A percentile compares a stretch with the other conserved stretches of the same genome.
These are phyloP conservation scores for Dendrolimus pini DNA, from an alignment of 2,888 invertebrate species.

Conservation along the genomic window DNA sequence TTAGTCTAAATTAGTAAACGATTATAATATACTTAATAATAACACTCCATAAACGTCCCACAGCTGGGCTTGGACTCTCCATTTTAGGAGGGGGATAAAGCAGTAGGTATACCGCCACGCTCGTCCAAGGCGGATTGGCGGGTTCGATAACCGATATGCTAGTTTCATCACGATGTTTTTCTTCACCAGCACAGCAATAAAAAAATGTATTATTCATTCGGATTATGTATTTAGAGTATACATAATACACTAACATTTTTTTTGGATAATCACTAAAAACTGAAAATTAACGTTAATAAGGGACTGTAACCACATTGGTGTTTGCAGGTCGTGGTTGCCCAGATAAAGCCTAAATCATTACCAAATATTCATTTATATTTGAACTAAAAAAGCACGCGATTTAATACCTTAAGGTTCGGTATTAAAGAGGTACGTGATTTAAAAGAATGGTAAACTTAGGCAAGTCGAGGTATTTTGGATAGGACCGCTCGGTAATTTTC, in stretches of 20 bases:
- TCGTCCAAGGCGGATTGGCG: too few species aligned
- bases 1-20: too few species aligned
- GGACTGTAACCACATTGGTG: constrained; percentile 44
- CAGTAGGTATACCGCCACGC: too few species aligned
- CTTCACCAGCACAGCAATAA: too few species aligned
- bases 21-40: too few species aligned
- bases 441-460: constrained; percentile 22
- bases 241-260: constrained; percentile 10
- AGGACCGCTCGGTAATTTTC: constrained; percentile 57
- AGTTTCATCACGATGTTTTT: too few species aligned
- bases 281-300: constrained; percentile 46
- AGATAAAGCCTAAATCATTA: constrained; percentile 47
- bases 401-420: constrained; percentile 19
- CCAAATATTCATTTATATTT: constrained; percentile 13
- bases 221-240: too few species aligned
- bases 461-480: constrained; percentile 46
- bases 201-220: too few species aligned
- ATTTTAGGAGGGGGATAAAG: too few species aligned
- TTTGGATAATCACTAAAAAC: constrained; percentile 23
- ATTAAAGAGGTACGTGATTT: constrained; percentile 12
- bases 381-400: constrained; percentile 12
- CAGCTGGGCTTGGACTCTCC: too few species aligned
- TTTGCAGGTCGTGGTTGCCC: constrained; percentile 46
- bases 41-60: too few species aligned
- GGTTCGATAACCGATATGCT: too few species aligned